These are phyloP conservation scores for Echiichthys vipera DNA, from an alignment of 2,797 vertebrate genomes.

Conservation along the genomic window DNA sequence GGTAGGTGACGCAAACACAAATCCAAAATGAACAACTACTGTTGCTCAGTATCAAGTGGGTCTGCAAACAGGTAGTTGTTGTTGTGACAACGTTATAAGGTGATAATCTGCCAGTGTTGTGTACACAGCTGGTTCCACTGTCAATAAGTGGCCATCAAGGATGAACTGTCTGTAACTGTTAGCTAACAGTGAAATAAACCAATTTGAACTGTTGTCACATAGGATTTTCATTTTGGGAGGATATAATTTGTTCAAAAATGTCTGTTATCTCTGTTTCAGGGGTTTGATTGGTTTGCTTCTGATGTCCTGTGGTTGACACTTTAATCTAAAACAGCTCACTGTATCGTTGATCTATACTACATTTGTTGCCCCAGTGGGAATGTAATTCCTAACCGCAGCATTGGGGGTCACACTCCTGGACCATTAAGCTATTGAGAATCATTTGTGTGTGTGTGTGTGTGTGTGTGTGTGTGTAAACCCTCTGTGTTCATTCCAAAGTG, in stretches of 20 bases:
- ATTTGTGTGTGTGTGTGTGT: constrained; percentile 10
- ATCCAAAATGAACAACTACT: too few species aligned
- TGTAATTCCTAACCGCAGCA: neutral
- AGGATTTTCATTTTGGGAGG: too few species aligned
- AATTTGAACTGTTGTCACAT: too few species aligned
- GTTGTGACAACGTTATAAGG: too few species aligned
- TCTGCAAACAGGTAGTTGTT: too few species aligned
- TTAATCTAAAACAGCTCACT: neutral
- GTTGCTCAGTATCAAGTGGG: too few species aligned
- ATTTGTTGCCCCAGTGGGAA: neutral
- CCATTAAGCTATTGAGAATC: constrained; percentile 5
- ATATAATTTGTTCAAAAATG: too few species aligned
- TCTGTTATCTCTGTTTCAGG: neutral
- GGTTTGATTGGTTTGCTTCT: neutral
- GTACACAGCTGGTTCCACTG: neutral
- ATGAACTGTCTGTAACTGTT: neutral
- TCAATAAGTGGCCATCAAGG: neutral
- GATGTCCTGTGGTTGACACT: neutral
- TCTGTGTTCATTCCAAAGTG: constrained; percentile 23
- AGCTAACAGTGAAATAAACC: neutral
- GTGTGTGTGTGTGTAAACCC: constrained; percentile 6
- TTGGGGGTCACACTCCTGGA: neutral
- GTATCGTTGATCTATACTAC: neutral
- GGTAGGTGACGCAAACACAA: too few species aligned
- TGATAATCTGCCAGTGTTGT: too few species aligned